Base-by-base conservation (phyloP, 2,888 invertebrate species). In the Crocallis elinguaria region DNA sequence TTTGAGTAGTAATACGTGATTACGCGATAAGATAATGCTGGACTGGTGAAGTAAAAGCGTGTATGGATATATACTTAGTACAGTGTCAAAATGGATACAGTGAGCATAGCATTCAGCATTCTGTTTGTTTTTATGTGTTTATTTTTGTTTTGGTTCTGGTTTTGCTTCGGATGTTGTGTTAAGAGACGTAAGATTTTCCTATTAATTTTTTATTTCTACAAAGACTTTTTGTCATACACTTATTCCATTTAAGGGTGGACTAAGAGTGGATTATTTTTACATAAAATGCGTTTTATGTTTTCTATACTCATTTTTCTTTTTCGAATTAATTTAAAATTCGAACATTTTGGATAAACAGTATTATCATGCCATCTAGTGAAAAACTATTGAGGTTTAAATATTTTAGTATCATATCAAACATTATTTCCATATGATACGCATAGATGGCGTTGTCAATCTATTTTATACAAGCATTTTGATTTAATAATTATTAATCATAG, bases 91-190 rank as follows among this genome's bases (percentile, higher is more conserved):
- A 84, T 86, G 85, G 80, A 86, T 67, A 23, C 76, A 3, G 55
- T 84, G 12, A 62, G 77, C 5, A 60, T 60, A 12, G 54, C 78
- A 13, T 67, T 86, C 60, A 52, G 66, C 0, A 69, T 71, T 1
- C 44, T 84, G 44, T 73, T 84, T 48, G 11, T 86, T 17, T 75
- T 80, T 41, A 86, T 88, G 88, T 79, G 75, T 41, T 85, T 42
- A 77, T 25, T 36, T 12, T 32, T 64, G 13, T 64, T 89, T 62
- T 90, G 90, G 88, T 53, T 86, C 66, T 90, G 91, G 88, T 90
- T 88, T 50, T 90, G 89, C 64, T 88, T 90, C 32, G 86, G 88
- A 0, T 71, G 66, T 23, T 86, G 76, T 43, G 62, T 79, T 0
- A 69, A 69, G 11, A 76, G 64, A 58, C 60, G 89, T 90, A 73